A percentile compares a stretch with the other conserved stretches of the same genome.
Evolutionary conservation across 2,797 vertebrate genomes (phyloP).

Genomic region (Sebastes baramenuke): DNA sequence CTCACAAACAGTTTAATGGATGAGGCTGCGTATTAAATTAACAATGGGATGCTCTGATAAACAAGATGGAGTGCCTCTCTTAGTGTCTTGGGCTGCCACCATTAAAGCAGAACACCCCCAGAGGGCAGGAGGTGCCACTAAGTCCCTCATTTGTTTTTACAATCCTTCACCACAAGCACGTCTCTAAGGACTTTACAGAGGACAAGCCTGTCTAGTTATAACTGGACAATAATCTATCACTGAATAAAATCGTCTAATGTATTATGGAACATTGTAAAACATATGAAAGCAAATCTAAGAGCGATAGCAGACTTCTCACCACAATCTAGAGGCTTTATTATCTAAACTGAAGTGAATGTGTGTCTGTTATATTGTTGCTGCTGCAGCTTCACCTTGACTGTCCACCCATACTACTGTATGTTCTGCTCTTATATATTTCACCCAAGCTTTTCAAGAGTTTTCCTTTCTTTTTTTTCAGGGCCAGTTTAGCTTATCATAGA

Average conservation of each 20-base stretch:
- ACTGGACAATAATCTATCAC: neutral
- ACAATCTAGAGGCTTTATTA: neutral
- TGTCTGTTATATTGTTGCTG: neutral
- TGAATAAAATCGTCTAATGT: neutral
- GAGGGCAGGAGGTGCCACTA: neutral
- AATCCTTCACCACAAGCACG: neutral
- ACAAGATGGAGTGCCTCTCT: neutral
- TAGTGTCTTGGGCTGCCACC: neutral
- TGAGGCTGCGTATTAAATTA: neutral
- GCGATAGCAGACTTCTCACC: neutral
- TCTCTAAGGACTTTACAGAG: neutral
- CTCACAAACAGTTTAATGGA: slow-evolving; percentile 2
- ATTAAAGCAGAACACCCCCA: neutral
- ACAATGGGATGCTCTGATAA: slow-evolving; percentile 3
- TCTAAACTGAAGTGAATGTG: neutral
- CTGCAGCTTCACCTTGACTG: neutral
- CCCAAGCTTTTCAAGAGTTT: neutral
- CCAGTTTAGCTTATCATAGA: no score
- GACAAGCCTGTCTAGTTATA: neutral
- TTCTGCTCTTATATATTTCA: neutral
- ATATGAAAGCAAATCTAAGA: neutral
- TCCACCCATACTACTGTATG: neutral
- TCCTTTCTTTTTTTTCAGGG: neutral
- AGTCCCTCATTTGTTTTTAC: slow-evolving; percentile 2
- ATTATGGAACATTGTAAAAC: neutral